Base-by-base conservation (phyloP, 2,113 vertebrate genomes). In the Macrotus californicus region DNA sequence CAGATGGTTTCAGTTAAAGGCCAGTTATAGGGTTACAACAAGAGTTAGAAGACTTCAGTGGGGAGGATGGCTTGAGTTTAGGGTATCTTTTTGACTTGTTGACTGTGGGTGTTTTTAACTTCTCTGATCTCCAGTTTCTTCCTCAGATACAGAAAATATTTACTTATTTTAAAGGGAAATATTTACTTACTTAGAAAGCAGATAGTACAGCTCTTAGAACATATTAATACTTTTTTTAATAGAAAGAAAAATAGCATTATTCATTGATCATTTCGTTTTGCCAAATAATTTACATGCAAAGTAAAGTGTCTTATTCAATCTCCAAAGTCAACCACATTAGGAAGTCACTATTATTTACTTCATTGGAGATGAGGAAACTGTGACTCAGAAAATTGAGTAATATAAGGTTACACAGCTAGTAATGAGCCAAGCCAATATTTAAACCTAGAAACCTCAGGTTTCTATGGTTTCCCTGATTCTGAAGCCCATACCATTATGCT, bases 311-410 rank as follows among this genome's bases (percentile, higher is more conserved):
- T 87, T 92, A 81, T 72, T 84, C 80, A 34, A 22, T 88, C 34
- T 81, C 93, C 39, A 89, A n/a, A 94, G 59, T 80, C 79, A 88
- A 79, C 34, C n/a, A 34, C 10, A n/a, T 52, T 31, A 87, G 11
- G 15, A 90, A 95, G n/a, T 5, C 36, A 50, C 14, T 94, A 4
- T 34, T 84, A 59, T 80, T 77, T 84, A 13, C 50, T 88, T 6
- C 3, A 1, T 82, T 86, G 73, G 19, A 91, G 19, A 26, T 87
- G 48, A 94, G 41, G 48, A 95, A 86, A 70, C 15, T 89, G 9
- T 94, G 73, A 92, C 50, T 92, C 52, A 77, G n/a, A 88, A 88
- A 85, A 94, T 73, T 56, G 64, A 92, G 26, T 88, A 86, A 61
- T 16, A 18, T 69, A 67, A 94, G 39, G 3, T 83, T 83, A 34